Evolutionary conservation across 2,888 invertebrate genomes (phyloP), one percentile per base, ranked within the genome.

Genomic region (Chironomus tentans): DNA sequence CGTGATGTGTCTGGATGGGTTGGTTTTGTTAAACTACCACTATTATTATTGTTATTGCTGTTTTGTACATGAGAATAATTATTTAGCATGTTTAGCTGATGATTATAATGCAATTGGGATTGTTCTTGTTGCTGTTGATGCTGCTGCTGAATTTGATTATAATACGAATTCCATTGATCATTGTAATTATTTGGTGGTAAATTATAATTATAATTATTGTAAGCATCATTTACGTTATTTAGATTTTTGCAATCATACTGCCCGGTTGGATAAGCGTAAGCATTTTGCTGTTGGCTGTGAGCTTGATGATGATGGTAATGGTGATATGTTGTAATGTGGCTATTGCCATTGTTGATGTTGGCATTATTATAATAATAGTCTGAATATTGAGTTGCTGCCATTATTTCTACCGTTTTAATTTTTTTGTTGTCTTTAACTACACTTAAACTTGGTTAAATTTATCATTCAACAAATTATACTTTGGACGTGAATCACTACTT

Each of bases 381-480:
- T 7, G 73, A 73, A n/a, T 73, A 73, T 73, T 73, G 73, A 12
- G 73, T 61, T n/a, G 73, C 65, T 21, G 62, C 73, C 73, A 73
- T 73, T 24, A 46, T 73, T 12, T 21, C 15, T 24, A 7, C 38
- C 5, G n/a, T 62, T 47, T 46, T 62, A n/a, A n/a, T n/a, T 21
- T 62, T 46, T 38, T 10, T 38, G 38, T 2, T 38, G 7, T 38
- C 38, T 10, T 38, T 38, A 38, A 38, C 38, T 71, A 12, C 1
- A 24, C 7, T 15, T 71, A 28, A 50, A 56, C 71, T 71, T 71
- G 28, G 1, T n/a, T 24, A 22, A 5, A 71, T 71, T 71, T 71
- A 56, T 56, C 50, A 71, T 28, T 71, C 47, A 46, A 70, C 70
- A 47, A 70, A 38, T 38, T 38, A 38, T 10, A 38, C 38, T 38